phyloP scores from a whole-genome alignment of 2,888 invertebrate species.

The Linnaemya tessellans region DNA sequence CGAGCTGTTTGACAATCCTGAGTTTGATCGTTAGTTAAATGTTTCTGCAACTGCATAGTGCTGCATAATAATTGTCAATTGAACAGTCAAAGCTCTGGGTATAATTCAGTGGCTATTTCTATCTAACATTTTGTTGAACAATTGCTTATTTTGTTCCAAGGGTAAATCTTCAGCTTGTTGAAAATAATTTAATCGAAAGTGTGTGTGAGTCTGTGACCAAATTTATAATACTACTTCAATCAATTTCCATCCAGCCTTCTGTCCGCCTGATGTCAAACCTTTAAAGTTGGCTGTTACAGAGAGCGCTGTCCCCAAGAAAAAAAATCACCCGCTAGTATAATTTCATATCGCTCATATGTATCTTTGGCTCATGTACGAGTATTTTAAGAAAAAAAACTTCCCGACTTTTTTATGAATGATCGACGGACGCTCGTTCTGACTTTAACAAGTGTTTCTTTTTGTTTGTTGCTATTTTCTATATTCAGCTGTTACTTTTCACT shows the following conservation, averaged over 20 bases:
- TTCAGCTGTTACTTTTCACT: conserved; percentile 50
- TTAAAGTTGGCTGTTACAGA: neutral
- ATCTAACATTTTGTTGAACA: neutral
- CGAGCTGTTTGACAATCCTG: too few species aligned
- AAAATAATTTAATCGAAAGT: too few species aligned
- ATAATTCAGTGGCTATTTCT: too few species aligned
- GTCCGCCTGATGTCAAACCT: neutral
- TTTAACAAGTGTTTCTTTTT: conserved; percentile 66
- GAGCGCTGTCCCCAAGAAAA: neutral
- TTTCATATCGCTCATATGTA: conserved; percentile 42
- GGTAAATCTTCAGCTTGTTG: too few species aligned
- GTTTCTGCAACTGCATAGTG: too few species aligned
- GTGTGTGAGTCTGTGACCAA: too few species aligned
- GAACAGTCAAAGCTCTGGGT: too few species aligned
- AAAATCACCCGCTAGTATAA: neutral
- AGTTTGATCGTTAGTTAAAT: too few species aligned
- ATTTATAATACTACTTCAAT: too few species aligned
- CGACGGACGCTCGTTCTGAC: conserved; percentile 59
- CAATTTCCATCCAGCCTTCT: neutral
- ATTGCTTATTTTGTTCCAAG: too few species aligned
- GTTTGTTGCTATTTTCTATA: conserved; percentile 37
- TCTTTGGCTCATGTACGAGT: conserved; percentile 11
- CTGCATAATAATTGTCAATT: too few species aligned
- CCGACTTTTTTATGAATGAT: conserved; percentile 57
- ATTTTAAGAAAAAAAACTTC: conserved; percentile 10